These are phyloP conservation scores for Barnardius zonarius DNA, from an alignment of 2,113 vertebrate genomes.

Conservation along the genomic window DNA sequence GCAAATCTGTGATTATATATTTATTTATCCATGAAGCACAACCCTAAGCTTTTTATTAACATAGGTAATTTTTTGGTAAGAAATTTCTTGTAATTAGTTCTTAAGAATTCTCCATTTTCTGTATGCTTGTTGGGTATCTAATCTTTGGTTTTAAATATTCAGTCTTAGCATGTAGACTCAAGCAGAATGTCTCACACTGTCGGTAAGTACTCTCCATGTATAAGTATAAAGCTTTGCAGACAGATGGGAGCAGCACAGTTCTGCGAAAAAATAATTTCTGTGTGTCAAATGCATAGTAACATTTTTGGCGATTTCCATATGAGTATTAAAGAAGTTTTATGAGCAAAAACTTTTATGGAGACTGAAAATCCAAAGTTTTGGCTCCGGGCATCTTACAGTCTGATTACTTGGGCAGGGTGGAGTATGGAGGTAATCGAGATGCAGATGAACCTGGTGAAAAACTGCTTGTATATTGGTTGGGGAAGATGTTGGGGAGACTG, in stretches of 20 bases:
- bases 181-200: neutral
- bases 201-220: neutral
- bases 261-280: neutral
- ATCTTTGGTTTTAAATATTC: neutral
- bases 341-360: neutral
- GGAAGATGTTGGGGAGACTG: neutral
- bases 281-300: neutral
- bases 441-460: neutral
- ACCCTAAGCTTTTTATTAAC: neutral
- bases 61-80: neutral
- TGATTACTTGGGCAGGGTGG: neutral
- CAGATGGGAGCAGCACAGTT: neutral
- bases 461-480: neutral
- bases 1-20: neutral
- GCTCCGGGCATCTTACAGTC: neutral
- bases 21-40: neutral
- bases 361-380: neutral
- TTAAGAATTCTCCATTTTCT: neutral
- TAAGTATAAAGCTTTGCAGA: neutral
- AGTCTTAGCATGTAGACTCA: neutral
- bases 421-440: neutral
- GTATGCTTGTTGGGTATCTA: neutral
- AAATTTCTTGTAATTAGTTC: neutral
- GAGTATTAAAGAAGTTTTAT: neutral
- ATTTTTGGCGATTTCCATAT: neutral